Evolutionary conservation across 2,797 vertebrate genomes (phyloP).

Genomic region (Threskiornis aethiopicus): DNA sequence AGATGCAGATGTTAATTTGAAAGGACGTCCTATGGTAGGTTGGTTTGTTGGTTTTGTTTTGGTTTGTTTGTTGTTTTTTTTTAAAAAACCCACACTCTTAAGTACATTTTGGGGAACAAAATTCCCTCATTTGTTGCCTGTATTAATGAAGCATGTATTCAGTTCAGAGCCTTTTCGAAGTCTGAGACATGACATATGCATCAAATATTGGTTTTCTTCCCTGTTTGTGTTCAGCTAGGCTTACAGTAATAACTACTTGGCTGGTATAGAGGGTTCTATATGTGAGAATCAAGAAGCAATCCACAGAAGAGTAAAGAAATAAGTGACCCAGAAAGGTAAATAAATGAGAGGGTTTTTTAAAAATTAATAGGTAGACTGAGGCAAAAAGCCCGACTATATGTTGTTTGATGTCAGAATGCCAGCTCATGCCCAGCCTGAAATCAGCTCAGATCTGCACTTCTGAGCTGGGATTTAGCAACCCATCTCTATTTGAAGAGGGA

Average conservation of each 20-base stretch:
- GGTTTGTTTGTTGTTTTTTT: background rate
- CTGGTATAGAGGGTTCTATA: background rate
- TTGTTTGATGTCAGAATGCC: background rate
- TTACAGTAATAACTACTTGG: background rate
- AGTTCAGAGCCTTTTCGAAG: background rate
- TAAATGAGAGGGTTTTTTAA: background rate
- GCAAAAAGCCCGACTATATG: background rate
- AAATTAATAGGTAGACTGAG: background rate
- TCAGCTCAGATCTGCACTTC: background rate
- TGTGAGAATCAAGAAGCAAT: background rate
- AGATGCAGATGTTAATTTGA: background rate
- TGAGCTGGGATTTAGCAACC: background rate
- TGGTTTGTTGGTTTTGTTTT: background rate
- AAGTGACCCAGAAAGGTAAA: background rate
- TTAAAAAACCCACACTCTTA: no score
- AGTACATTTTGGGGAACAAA: background rate
- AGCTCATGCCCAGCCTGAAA: background rate
- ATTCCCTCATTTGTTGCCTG: background rate
- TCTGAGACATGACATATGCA: background rate
- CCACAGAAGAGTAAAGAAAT: background rate
- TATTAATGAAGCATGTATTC: background rate
- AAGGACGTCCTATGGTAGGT: background rate
- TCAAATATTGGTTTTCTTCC: background rate
- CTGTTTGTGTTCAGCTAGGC: background rate
- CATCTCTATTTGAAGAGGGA: background rate